These are phyloP conservation scores for Brachyptera risi DNA, from an alignment of 2,888 invertebrate genomes.

Conservation along the genomic window DNA sequence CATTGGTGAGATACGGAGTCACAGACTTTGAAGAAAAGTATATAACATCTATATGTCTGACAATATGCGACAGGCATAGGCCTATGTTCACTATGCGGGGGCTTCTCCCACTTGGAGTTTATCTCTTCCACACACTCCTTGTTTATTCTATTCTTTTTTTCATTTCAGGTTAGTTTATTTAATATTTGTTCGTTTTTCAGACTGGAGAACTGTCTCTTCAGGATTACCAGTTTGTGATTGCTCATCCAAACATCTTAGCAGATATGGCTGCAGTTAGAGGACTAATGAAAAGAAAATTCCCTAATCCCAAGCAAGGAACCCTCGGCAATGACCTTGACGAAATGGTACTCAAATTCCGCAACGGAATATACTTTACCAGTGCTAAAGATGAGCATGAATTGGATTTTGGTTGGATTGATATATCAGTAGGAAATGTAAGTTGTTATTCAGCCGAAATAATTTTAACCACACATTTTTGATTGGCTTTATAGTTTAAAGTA, in stretches of 20 bases:
- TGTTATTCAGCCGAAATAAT: too few species aligned
- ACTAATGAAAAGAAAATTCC: slow-evolving; percentile 72
- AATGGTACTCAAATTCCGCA: slow-evolving; percentile 60
- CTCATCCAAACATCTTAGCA: slow-evolving; percentile 74
- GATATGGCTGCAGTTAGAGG: slow-evolving; percentile 74
- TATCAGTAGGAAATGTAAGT: slow-evolving; percentile 65
- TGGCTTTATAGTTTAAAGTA: slow-evolving; percentile 22
- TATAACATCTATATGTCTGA: too few species aligned
- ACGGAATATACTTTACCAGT: slow-evolving; percentile 67
- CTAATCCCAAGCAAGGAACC: slow-evolving; percentile 58
- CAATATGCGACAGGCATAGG: too few species aligned
- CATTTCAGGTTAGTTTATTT: too few species aligned
- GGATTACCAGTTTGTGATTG: slow-evolving; percentile 71
- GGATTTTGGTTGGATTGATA: slow-evolving; percentile 64
- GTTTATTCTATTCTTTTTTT: too few species aligned
- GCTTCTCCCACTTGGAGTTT: too few species aligned
- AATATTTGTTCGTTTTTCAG: slow-evolving; percentile 36
- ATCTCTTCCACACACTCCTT: too few species aligned
- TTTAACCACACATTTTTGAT: slow-evolving; percentile 25
- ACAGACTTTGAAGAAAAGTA: too few species aligned
- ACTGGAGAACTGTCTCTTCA: slow-evolving; percentile 39
- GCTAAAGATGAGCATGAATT: slow-evolving; percentile 59
- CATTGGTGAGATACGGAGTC: too few species aligned
- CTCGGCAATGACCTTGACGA: slow-evolving; percentile 59
- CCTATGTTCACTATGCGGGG: too few species aligned